Base-by-base conservation (phyloP, 2,797 vertebrate genomes). In the Halcyon badia region DNA sequence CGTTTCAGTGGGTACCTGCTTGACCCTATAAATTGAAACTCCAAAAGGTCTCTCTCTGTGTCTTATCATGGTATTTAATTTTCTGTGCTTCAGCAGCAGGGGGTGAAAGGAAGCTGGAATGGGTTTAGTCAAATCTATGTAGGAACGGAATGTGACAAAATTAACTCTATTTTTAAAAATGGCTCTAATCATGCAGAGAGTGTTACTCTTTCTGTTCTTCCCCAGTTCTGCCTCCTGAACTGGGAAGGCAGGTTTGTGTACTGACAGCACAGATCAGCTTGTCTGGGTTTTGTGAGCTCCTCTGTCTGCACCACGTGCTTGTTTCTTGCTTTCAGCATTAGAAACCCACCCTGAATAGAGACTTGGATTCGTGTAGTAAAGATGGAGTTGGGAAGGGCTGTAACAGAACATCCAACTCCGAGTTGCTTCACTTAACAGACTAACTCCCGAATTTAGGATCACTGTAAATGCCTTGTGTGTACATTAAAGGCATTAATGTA, bases 11-110 rank as follows among this genome's bases (percentile, higher is more conserved):
- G 83, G 77, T 83, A 58, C 83, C 54, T 94, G 93, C 95, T 94
- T 96, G 97, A 96, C 97, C 97, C 75, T 92, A 97, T 86, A 96
- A 97, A 97, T 92, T 91, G 94, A 93, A 97, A 97, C 93, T 85
- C 62, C 0, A 7, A 61, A 83, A 95, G 96, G 91, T 94, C 78
- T 22, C 79, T 61, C 44, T 54, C 57, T 76, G 60, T 56, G 68
- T 93, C 93, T 87, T 64, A 69, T 20, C 72, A 21, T 37, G 56
- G 42, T 79, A 86, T 94, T 96, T 96, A 94, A 87, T 52, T 86
- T 68, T 77, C 56, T 35, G 44, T 81, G 71, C 62, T 75, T 70
- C 30, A 72, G 90, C 68, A 91, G 90, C 69, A 78, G 24, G 64
- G 66, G 54, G 5, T 66, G 71, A 57, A 77, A 84, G 31, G 84